phyloP scores from a whole-genome alignment of 92 coral and sea anemone genomes.

The Zoanthus sociatus region DNA sequence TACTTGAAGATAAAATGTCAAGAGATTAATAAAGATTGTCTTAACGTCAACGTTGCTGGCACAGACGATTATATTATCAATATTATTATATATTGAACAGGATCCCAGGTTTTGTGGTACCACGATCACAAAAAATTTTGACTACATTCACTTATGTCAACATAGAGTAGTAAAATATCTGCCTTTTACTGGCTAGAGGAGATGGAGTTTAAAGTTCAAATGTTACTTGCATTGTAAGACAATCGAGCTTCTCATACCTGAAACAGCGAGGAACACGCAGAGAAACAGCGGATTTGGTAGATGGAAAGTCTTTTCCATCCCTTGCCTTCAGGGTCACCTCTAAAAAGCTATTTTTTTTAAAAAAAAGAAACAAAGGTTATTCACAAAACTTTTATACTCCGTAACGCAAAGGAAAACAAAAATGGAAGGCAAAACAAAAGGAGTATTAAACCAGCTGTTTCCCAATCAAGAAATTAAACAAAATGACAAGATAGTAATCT shows the following conservation, averaged over 20 bases:
- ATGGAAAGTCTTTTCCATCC: neutral
- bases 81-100: too few relatives aligned
- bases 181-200: too few relatives aligned
- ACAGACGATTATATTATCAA: too few relatives aligned
- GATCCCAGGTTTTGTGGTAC: too few relatives aligned
- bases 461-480: neutral
- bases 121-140: too few relatives aligned
- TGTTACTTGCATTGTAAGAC: neutral
- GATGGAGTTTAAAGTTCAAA: too few relatives aligned
- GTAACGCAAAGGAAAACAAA: neutral
- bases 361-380: neutral
- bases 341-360: neutral
- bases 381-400: neutral
- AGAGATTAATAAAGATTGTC: too few relatives aligned
- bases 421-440: conserved; percentile 3
- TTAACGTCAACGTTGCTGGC: too few relatives aligned
- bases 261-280: neutral
- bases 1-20: too few relatives aligned
- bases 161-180: too few relatives aligned
- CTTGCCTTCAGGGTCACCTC: neutral
- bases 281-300: neutral
- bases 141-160: too few relatives aligned
- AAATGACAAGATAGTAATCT: conserved; percentile 1
- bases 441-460: conserved; percentile 26
- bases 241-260: neutral